These are phyloP conservation scores for Hypsibius dujardini DNA, from an alignment of 1,140 invertebrate genomes.

Conservation along the genomic window DNA sequence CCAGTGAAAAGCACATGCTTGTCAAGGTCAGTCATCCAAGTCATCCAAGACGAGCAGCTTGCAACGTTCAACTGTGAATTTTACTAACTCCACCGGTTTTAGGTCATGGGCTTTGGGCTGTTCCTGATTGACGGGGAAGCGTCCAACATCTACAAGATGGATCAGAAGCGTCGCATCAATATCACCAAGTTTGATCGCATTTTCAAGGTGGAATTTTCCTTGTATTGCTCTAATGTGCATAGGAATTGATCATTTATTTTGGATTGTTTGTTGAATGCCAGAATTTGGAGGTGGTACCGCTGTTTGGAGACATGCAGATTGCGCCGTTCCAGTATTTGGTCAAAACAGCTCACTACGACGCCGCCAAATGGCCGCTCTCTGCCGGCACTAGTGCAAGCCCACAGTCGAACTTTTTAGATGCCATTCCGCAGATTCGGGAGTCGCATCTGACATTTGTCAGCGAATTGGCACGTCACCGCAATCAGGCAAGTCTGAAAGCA, in stretches of 20 bases:
- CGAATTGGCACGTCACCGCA: slow-evolving; percentile 81
- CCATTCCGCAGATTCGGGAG: slow-evolving; percentile 79
- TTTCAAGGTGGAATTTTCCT: slow-evolving; percentile 55
- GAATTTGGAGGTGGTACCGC: slow-evolving; percentile 82
- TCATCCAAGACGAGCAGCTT: too few species aligned
- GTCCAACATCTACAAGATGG: slow-evolving; percentile 87
- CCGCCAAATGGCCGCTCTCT: slow-evolving; percentile 74
- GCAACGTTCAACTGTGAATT: too few species aligned
- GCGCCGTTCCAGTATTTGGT: slow-evolving; percentile 96
- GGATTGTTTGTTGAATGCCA: slow-evolving; percentile 22
- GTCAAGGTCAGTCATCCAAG: slow-evolving; percentile 73
- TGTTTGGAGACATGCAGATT: slow-evolving; percentile 99
- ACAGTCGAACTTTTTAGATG: slow-evolving; percentile 87
- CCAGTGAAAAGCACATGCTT: slow-evolving; percentile 94
- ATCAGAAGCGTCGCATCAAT: slow-evolving; percentile 89
- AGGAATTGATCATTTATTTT: too few species aligned
- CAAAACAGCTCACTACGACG: slow-evolving; percentile 79
- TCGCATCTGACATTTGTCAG: slow-evolving; percentile 95
- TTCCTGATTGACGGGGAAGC: slow-evolving; percentile 87
- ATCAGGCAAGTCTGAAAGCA: slow-evolving; percentile 48
- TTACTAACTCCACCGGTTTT: too few species aligned
- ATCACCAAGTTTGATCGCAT: slow-evolving; percentile 87
- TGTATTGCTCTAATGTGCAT: neutral
- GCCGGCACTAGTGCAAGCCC: slow-evolving; percentile 57
- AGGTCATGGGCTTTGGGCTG: slow-evolving; percentile 89